Conservation (phyloP, 2,113 vertebrate species). For the Gila orcuttii region DNA sequence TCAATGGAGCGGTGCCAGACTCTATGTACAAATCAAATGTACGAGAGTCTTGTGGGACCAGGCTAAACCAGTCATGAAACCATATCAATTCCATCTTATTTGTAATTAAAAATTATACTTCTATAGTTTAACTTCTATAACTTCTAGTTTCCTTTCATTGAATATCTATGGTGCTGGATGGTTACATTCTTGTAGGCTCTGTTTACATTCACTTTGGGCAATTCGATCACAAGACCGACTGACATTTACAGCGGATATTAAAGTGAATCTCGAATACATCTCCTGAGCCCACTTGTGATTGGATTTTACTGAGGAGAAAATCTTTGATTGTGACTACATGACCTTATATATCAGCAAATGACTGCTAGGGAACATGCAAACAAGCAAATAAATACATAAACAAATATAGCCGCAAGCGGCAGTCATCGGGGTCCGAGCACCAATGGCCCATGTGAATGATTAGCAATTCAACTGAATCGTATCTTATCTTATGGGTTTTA, state of each 20-base stretch:
- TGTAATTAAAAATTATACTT: too few species aligned
- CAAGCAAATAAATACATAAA: too few species aligned
- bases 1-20: too few species aligned
- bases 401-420: not conserved
- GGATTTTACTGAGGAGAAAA: not conserved
- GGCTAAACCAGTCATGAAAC: too few species aligned
- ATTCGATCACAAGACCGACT: not conserved
- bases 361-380: too few species aligned
- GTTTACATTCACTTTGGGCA: not conserved
- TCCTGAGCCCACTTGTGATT: not conserved
- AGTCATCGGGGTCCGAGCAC: too few species aligned
- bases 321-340: not conserved
- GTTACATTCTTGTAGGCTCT: not conserved
- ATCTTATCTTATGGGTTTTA: too few species aligned
- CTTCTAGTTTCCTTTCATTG: not conserved
- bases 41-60: too few species aligned
- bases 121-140: too few species aligned
- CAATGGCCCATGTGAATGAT: too few species aligned
- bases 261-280: not conserved
- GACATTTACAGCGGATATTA: slow-evolving; percentile 4
- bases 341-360: not conserved
- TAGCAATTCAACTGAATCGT: too few species aligned
- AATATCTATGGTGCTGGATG: not conserved
- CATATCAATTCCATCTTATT: not conserved
- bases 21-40: too few species aligned